Base-by-base conservation (phyloP, 1,140 invertebrate genomes). In the Branchinecta lynchi region DNA sequence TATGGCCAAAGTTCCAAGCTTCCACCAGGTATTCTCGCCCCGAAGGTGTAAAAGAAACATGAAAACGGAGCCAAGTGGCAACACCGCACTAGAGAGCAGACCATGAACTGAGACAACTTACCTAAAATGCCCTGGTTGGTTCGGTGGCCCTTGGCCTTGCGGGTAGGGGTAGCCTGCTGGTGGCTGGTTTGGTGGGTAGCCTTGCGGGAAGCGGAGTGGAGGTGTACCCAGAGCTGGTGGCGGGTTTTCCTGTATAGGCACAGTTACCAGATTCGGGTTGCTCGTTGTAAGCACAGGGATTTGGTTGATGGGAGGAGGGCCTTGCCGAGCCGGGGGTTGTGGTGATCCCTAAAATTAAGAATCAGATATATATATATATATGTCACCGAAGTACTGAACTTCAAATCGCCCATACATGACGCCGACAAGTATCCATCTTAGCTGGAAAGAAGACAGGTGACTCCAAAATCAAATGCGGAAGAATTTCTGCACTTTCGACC, bases 241-340 rank as follows among this genome's bases (percentile, higher is more conserved):
- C 17, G 51, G 51, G 12, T 15, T 12, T 20, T 60, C 51, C 17
- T 60, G 51, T 15, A 60, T 60, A 60, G 51, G 51, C 17, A 60
- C 51, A 60, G 51, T 60, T 12, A 60, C 51, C 51, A 60, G 17
- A 60, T 60, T 60, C 12, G 51, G 51, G 17, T 60, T 60, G 12
- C 51, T 60, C 2, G 51, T 60, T 60, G 51, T 60, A 15, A 60
- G 17, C 12, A 60, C 51, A 2, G 51, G 51, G 12, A 60, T 60
- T 60, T 60, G 51, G 51, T 60, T 60, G 17, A 60, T 60, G 51
- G 51, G 51, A 15, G 51, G 51, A 60, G 12, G 51, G 12, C 51
- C 51, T 32, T 32, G 32, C 32, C 32, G 32, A 60, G 51, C 51
- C 1, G 51, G 3, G 1, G 51, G 51, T 20, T 60, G 51, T 60